Evolutionary conservation across 2,888 invertebrate genomes (phyloP).

Genomic region (Phorcus lineatus): DNA sequence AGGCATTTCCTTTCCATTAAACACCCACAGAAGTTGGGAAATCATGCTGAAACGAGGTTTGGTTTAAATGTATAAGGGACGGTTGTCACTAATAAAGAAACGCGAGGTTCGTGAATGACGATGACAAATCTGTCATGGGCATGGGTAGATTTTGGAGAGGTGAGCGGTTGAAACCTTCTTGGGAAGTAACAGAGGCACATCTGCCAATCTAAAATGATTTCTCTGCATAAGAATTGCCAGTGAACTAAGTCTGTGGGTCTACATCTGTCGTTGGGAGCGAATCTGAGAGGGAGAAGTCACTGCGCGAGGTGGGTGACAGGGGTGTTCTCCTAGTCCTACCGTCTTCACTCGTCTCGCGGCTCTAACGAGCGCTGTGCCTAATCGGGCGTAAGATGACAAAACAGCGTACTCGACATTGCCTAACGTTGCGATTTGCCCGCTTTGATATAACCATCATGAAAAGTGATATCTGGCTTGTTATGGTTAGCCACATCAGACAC

Average conservation of each 20-base stretch:
- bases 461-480: background rate
- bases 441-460: background rate
- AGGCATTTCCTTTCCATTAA: background rate
- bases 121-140: background rate
- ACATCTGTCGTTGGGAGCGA: background rate
- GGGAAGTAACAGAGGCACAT: slow-evolving; percentile 6
- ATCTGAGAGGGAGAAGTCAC: background rate
- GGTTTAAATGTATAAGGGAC: background rate
- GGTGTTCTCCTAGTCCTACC: background rate
- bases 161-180: background rate
- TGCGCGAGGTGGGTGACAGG: background rate
- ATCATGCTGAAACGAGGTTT: background rate
- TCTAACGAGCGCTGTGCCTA: slow-evolving; percentile 14
- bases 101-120: background rate
- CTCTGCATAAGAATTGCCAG: slow-evolving; percentile 21
- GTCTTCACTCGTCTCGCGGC: background rate
- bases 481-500: slow-evolving; percentile 9
- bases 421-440: slow-evolving; percentile 2
- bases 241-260: background rate
- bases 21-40: slow-evolving; percentile 13
- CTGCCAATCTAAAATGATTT: background rate
- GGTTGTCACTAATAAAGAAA: background rate
- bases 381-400: slow-evolving; percentile 14
- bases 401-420: slow-evolving; percentile 18
- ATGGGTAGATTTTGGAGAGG: slow-evolving; percentile 5